Evolutionary conservation across 2,888 invertebrate species (phyloP).

Genomic region (Drosophila anceps): DNA sequence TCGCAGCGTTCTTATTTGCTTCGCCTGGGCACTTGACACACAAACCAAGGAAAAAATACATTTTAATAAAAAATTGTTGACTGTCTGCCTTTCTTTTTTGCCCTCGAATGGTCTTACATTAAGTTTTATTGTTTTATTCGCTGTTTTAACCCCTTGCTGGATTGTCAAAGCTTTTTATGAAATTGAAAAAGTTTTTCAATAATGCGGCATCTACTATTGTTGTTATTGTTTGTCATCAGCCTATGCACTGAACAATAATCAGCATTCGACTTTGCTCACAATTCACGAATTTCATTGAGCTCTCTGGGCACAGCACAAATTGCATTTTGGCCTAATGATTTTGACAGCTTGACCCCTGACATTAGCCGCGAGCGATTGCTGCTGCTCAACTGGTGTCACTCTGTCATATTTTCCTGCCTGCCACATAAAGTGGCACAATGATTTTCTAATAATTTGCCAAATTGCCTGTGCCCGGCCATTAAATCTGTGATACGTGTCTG

Average conservation of each 20-base stretch:
- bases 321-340: slow-evolving; percentile 54
- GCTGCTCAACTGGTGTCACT: slow-evolving; percentile 22
- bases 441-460: slow-evolving; percentile 83
- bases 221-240: slow-evolving; percentile 20
- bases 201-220: slow-evolving; percentile 63
- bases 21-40: slow-evolving; percentile 50
- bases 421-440: slow-evolving; percentile 76
- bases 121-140: slow-evolving; percentile 63
- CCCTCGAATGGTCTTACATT: slow-evolving; percentile 18
- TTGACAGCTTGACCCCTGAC: slow-evolving; percentile 50
- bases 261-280: background rate
- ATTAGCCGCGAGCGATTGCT: background rate
- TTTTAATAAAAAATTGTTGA: slow-evolving; percentile 65
- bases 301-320: slow-evolving; percentile 35
- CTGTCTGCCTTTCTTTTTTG: slow-evolving; percentile 10
- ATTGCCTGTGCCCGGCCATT: slow-evolving; percentile 81
- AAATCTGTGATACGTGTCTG: slow-evolving; percentile 75
- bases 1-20: slow-evolving; percentile 45
- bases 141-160: slow-evolving; percentile 66
- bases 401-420: slow-evolving; percentile 65
- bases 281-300: background rate
- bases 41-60: slow-evolving; percentile 36
- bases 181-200: slow-evolving; percentile 84
- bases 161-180: slow-evolving; percentile 69
- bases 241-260: slow-evolving; percentile 36